A percentile compares a stretch with the other conserved stretches of the same genome.
Conservation (phyloP, 1,140 invertebrate genomes). For the Drosophila pachea region DNA sequence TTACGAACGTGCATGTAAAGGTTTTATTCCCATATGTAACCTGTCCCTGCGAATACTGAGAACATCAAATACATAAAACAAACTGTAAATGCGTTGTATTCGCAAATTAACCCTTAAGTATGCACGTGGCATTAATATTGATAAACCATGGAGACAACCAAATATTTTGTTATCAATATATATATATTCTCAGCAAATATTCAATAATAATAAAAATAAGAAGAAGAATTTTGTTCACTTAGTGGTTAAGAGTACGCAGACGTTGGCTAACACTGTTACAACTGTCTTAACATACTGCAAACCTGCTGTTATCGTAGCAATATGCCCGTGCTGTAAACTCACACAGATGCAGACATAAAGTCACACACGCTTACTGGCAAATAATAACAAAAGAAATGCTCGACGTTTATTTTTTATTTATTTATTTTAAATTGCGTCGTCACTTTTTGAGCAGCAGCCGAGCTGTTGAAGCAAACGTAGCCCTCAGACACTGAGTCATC, state of each 20-base stretch:
- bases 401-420: slow-evolving; percentile 33
- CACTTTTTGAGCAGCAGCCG: slow-evolving; percentile 38
- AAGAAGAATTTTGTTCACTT: neutral
- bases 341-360: slow-evolving; percentile 10
- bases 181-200: neutral
- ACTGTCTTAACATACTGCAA: slow-evolving; percentile 4
- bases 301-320: slow-evolving; percentile 8
- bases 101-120: neutral
- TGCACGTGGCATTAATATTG: neutral
- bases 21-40: neutral
- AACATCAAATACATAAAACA: neutral
- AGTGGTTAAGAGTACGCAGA: neutral
- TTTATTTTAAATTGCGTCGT: slow-evolving; percentile 50
- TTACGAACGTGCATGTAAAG: neutral
- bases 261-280: neutral
- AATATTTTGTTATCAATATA: neutral
- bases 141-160: neutral
- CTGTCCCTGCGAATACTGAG: neutral
- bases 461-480: slow-evolving; percentile 5
- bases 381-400: slow-evolving; percentile 51
- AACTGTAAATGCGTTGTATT: neutral
- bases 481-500: slow-evolving; percentile 24
- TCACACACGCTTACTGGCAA: slow-evolving; percentile 14
- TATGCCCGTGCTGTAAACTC: slow-evolving; percentile 5
- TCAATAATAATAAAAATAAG: neutral